These are phyloP conservation scores for Eupithecia subumbrata DNA, from an alignment of 2,888 invertebrate species.

Conservation along the genomic window DNA sequence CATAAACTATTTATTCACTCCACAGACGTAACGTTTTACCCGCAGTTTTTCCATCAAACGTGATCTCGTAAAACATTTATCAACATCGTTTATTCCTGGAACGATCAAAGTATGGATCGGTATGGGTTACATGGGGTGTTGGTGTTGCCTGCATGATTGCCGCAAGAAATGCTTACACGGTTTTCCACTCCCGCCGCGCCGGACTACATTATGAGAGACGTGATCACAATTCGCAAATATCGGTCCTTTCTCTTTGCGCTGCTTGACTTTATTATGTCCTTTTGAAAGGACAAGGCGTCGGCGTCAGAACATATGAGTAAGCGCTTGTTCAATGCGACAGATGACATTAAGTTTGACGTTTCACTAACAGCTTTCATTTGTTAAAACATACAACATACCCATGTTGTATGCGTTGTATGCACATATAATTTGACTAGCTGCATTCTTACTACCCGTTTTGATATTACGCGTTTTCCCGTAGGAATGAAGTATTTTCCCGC, in stretches of 20 bases:
- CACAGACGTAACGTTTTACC: conserved; percentile 8
- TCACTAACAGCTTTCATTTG: neutral
- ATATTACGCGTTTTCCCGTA: no score
- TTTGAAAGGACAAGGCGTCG: conserved; percentile 9
- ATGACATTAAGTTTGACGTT: neutral
- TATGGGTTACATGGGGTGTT: conserved; percentile 26
- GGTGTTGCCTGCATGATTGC: conserved; percentile 48
- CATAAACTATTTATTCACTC: conserved; percentile 18
- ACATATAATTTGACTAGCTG: no score
- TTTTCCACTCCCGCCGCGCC: conserved; percentile 67
- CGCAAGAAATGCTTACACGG: conserved; percentile 63
- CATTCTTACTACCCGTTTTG: no score
- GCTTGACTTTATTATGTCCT: conserved; percentile 3
- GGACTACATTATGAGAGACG: conserved; percentile 70
- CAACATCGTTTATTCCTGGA: conserved; percentile 30
- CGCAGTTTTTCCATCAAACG: conserved; percentile 32
- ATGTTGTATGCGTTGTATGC: no score
- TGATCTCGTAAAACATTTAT: conserved; percentile 29
- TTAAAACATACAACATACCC: neutral
- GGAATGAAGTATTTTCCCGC: no score
- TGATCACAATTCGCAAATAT: conserved; percentile 68
- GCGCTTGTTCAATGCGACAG: neutral
- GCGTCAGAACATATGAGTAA: conserved; percentile 3
- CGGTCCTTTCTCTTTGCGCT: conserved; percentile 1
- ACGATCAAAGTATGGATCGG: conserved; percentile 28